A percentile compares a stretch with the other conserved stretches of the same genome.
These are phyloP conservation scores for Raja brachyura DNA, from an alignment of 2,113 vertebrate genomes.

Conservation along the genomic window DNA sequence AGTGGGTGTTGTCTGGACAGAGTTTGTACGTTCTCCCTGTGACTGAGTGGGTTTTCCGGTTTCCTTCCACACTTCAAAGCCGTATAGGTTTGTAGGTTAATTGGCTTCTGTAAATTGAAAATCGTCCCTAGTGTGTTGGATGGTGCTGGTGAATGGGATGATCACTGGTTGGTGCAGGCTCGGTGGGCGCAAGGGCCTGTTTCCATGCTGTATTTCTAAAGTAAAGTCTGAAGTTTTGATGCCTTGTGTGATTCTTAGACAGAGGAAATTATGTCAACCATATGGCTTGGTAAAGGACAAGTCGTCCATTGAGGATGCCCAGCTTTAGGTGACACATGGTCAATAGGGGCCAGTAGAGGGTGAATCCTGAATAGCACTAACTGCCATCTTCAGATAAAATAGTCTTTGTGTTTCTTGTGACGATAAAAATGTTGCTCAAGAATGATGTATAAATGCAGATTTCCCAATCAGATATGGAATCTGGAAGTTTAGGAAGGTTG, in stretches of 20 bases:
- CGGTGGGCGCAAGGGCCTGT: too few relatives aligned
- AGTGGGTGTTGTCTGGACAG: too few relatives aligned
- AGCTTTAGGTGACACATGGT: background rate
- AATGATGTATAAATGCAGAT: background rate
- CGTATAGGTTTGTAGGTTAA: too few relatives aligned
- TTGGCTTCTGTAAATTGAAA: too few relatives aligned
- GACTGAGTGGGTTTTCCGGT: too few relatives aligned
- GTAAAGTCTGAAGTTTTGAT: background rate
- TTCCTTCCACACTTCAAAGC: too few relatives aligned
- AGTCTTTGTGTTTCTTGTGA: background rate
- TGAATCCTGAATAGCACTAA: background rate
- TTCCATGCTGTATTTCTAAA: too few relatives aligned
- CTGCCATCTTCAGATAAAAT: background rate
- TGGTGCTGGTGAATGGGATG: too few relatives aligned
- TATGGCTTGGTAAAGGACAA: background rate
- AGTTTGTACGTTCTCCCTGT: too few relatives aligned
- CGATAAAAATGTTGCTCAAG: background rate
- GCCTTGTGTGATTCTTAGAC: background rate
- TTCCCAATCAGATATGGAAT: background rate
- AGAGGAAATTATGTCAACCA: background rate
- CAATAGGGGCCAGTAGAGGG: background rate
- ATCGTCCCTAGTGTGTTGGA: too few relatives aligned
- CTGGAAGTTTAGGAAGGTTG: background rate
- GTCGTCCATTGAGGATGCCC: background rate
- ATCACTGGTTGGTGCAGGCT: too few relatives aligned